Base-by-base conservation (phyloP, 1,140 invertebrate species). In the Paralvinella palmiformis region DNA sequence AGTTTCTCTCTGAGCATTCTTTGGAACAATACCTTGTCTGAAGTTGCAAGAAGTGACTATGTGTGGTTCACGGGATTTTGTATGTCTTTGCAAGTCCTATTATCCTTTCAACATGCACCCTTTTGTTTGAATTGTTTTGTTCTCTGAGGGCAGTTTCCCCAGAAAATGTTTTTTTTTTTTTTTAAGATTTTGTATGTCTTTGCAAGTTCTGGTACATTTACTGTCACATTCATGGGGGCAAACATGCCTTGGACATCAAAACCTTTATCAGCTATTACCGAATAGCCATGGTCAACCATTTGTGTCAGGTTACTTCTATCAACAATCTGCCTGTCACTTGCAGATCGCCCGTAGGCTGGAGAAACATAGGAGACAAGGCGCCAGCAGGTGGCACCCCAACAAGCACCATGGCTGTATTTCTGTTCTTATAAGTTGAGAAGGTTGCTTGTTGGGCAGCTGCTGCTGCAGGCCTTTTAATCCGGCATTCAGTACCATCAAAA, bases 351-450 rank as follows among this genome's bases (percentile, higher is more conserved):
- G 44, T 59, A 65, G 3, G 32, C 62, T 13, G 24, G 13, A 22
- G 62, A 59, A 31, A 67, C 45, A 64, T 64, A 64, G 1, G 45
- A 36, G 7, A 68, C 52, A 6, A 61, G 20, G 5, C n/a, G n/a
- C 66, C 63, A 35, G 58, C 75, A 72, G 67, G 59, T 10, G 64
- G 63, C 7, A 17, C 37, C 4, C 67, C 72, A 57, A 71, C 61
- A 15, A 70, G 29, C 61, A 63, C 31, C 58, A 69, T 69, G 22
- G 59, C 57, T n/a, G 70, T 71, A 53, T 69, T 68, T 53, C 68
- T 61, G 52, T 76, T 75, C 44, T 74, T 75, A 63, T 73, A 71
- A 0, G 68, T 65, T 27, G 69, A 74, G 62, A 73, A 76, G 17
- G 72, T 72, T 55, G 68, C 68, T 57, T 73, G 72, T 60, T 77